Evolutionary conservation across 2,797 vertebrate genomes (phyloP), one percentile per base, ranked within the genome.

Genomic region (Thunnus albacares): DNA sequence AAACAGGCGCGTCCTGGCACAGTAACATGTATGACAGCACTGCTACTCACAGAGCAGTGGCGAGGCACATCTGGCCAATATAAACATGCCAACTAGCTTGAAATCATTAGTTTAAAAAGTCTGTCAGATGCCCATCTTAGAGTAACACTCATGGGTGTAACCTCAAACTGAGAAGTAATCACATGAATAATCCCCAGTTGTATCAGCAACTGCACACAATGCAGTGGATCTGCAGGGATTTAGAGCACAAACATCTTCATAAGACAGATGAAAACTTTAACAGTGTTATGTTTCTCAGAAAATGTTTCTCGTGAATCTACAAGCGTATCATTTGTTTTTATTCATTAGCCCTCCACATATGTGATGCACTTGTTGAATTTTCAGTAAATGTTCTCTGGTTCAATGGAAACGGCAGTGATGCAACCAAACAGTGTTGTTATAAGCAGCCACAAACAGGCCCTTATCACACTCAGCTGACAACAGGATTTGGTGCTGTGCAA

Each of bases 241-340:
- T 26, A 14, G 49, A 70, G n/a, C n/a, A 6, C 73, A 72, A 88
- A 81, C 55, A 66, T 75, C 38, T 80, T 62, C 58, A 49, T 47
- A 26, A 68, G 35, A 38, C 22, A 57, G 22, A 82, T 41, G 47
- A 58, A 81, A 76, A 59, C 59, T 38, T 61, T 15, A 57, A 65
- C 35, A 58, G 64, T n/a, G n/a, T n/a, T n/a, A n/a, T 30, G 28
- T 30, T 30, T 30, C 28, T 30, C 28, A 30, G 28, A 1, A 57
- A 51, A 72, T 83, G 76, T 81, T 87, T 89, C 51, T 60, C 72
- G 84, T 85, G 74, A 74, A 17, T 41, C 41, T 57, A n/a, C 62
- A 75, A 72, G 52, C 35, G 41, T 53, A 13, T 68, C 4, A 6
- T 67, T 81, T 69, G 60, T 71, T 87, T 74, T 77, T 22, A 71